Evolutionary conservation across 2,797 vertebrate species (phyloP).

Genomic region (Champsocephalus esox): DNA sequence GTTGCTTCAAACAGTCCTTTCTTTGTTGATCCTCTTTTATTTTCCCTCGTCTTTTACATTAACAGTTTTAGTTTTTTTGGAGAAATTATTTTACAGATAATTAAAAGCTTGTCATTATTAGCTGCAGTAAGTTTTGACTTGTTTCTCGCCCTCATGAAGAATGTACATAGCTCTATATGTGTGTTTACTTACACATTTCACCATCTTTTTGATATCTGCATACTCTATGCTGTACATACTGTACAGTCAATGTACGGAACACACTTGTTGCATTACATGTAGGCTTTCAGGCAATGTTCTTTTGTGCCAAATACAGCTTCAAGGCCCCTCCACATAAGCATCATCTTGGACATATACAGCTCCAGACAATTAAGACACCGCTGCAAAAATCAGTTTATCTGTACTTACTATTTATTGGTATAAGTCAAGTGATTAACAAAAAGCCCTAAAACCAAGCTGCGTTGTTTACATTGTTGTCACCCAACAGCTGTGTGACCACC

Average conservation of each 20-base stretch:
- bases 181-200: conserved; percentile 11
- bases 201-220: conserved; percentile 36
- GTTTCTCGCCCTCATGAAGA: conserved; percentile 6
- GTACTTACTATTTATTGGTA: too few species aligned
- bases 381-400: too few species aligned
- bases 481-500: background rate
- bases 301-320: background rate
- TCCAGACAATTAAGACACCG: too few species aligned
- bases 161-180: background rate
- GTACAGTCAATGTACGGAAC: background rate
- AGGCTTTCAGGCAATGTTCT: background rate
- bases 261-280: background rate
- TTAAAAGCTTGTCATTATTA: background rate
- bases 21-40: conserved; percentile 27
- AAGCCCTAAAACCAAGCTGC: too few species aligned
- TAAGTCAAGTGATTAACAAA: too few species aligned
- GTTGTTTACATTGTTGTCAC: too few species aligned
- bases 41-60: background rate
- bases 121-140: too few species aligned
- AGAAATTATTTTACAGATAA: background rate
- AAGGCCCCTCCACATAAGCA: background rate
- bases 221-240: conserved; percentile 13
- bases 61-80: background rate
- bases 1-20: conserved; percentile 34
- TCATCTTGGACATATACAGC: background rate